phyloP scores from a whole-genome alignment of 2,888 invertebrate species.

The Neria commutata region DNA sequence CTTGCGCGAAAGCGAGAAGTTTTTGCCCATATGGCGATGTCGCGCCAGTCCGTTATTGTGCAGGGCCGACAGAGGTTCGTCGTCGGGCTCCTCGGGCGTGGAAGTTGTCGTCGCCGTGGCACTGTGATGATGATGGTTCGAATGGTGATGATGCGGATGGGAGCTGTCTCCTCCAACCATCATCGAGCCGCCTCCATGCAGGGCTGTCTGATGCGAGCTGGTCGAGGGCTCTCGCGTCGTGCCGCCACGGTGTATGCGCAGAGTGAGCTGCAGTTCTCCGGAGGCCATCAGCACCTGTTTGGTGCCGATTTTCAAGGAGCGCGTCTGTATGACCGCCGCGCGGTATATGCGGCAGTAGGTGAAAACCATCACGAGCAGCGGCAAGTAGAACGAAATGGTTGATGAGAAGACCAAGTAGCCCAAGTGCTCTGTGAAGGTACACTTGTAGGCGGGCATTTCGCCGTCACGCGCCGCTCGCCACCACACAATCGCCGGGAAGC shows the following conservation, averaged over 20 bases:
- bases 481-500: conserved; percentile 97
- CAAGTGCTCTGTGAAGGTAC: conserved; percentile 95
- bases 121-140: conserved; percentile 55
- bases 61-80: conserved; percentile 76
- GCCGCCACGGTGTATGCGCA: conserved; percentile 93
- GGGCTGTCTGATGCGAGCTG: conserved; percentile 44
- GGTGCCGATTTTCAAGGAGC: conserved; percentile 87
- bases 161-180: conserved; percentile 34
- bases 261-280: conserved; percentile 84
- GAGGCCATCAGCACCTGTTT: conserved; percentile 87
- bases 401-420: conserved; percentile 97
- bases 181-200: conserved; percentile 59
- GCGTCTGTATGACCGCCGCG: conserved; percentile 90
- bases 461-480: conserved; percentile 88
- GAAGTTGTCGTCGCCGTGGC: conserved; percentile 64
- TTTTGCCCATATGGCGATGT: conserved; percentile 78
- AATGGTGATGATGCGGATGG: conserved; percentile 55
- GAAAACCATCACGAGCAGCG: conserved; percentile 96
- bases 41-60: conserved; percentile 80
- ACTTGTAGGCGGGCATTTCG: conserved; percentile 82
- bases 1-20: conserved; percentile 91
- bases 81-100: conserved; percentile 70
- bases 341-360: conserved; percentile 96
- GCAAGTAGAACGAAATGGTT: conserved; percentile 96
- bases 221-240: conserved; percentile 68